Base-by-base conservation (phyloP, 2,797 vertebrate species). In the Enoplosus armatus region DNA sequence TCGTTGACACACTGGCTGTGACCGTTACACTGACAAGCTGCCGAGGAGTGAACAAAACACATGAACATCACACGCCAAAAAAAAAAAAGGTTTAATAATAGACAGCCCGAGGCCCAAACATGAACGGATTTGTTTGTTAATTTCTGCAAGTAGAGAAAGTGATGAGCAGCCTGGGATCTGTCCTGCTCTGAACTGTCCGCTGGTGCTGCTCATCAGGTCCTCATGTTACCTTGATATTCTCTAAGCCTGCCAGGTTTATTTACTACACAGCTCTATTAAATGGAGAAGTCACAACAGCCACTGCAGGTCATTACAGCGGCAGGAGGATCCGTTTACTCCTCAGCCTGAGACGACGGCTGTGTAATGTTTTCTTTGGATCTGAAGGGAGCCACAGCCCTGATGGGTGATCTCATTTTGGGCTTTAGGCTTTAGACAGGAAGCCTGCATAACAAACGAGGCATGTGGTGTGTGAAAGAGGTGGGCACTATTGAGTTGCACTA, bases 11-110 rank as follows among this genome's bases (percentile, higher is more conserved):
- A 99, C 78, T 95, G 96, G 87, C 98, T 99, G 95, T 99, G 98
- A 22, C 98, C 98, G 0, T 99, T 99, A 67, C 98, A 99, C 90
- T 99, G 98, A 88, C 98, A 99, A 4, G 96, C 98, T 99, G 94
- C 11, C 41, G 5, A 6, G 55, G 37, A 43, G 55, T 3, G 29
- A 56, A 72, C 35, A 67, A 51, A 29, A 24, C 22, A 29, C 41
- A 18, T 62, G 43, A 74, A n/a, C 65, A 41, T 31, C 67, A 41
- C 54, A 16, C 14, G 5, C 2, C 0, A 3, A 29, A 58, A 4
- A 27, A n/a, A 60, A 12, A 39, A 20, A 1, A 24, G 1, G 3
- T 0, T 20, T 8, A n/a, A 5, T 5, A 41, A 27, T 48, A 74
- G 74, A 76, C 20, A 83, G 65, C 69, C 48, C 0, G 14, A 1